A percentile compares a stretch with the other conserved stretches of the same genome.
Evolutionary conservation across 2,797 vertebrate species (phyloP).

Genomic region (Enteromius radiatus): DNA sequence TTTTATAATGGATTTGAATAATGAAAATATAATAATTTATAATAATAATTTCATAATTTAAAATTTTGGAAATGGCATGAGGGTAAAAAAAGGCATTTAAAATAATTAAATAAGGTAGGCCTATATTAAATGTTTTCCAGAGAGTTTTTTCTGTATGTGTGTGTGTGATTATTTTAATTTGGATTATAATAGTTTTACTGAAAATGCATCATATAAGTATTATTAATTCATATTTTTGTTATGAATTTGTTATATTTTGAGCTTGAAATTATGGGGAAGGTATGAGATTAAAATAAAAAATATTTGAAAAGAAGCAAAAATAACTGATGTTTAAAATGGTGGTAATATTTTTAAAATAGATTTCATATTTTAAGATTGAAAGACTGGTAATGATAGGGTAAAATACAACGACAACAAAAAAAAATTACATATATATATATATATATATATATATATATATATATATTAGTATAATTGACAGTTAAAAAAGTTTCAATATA

Average conservation of each 20-base stretch:
- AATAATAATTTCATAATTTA: too few relatives aligned
- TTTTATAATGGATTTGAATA: neutral
- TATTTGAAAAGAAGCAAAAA: neutral
- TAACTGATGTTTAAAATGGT: neutral
- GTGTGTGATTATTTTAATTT: neutral
- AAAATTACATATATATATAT: too few relatives aligned
- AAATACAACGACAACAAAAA: neutral
- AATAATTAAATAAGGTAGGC: neutral
- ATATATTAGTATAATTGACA: too few relatives aligned
- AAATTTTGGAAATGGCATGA: neutral
- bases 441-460: too few relatives aligned
- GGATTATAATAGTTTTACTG: neutral
- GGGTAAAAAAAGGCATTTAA: neutral
- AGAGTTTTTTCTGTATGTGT: too few relatives aligned
- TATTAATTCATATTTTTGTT: neutral
- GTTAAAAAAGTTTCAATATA: neutral
- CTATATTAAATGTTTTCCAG: neutral
- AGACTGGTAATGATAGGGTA: neutral
- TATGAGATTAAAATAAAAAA: neutral
- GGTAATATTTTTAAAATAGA: neutral
- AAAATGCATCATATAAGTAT: neutral
- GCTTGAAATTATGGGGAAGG: neutral
- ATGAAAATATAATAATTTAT: too few relatives aligned
- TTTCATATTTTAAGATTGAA: neutral
- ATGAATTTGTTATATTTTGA: neutral